Conservation (phyloP, 2,113 vertebrate species). For the Bagarius yarrelli region DNA sequence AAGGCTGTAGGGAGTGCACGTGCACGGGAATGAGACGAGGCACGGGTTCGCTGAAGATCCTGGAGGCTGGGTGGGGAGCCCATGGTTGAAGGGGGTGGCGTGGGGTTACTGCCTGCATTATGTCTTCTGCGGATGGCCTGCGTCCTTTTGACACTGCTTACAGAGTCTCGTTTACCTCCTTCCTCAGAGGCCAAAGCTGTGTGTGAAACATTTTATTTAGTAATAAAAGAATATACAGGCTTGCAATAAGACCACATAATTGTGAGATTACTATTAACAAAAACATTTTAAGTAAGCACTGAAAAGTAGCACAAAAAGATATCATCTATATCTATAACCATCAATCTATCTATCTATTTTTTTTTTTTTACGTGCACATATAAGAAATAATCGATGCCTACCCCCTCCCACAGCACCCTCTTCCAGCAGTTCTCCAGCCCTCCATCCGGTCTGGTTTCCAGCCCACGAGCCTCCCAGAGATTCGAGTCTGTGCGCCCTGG, state of each 20-base stretch:
- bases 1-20: conserved; percentile 83
- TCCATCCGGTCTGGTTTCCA: conserved; percentile 79
- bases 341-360: no score
- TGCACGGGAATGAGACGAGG: conserved; percentile 81
- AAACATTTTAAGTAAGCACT: neutral
- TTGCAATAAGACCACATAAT: neutral
- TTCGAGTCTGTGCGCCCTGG: conserved; percentile 70
- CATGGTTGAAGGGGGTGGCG: conserved; percentile 85
- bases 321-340: no score
- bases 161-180: conserved; percentile 73
- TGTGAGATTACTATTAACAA: neutral
- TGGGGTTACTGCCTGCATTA: conserved; percentile 89
- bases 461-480: conserved; percentile 75
- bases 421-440: conserved; percentile 73
- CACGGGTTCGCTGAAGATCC: conserved; percentile 79
- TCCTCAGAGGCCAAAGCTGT: conserved; percentile 63
- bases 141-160: conserved; percentile 80
- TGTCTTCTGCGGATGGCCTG: conserved; percentile 87
- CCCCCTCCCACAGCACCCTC: conserved; percentile 87
- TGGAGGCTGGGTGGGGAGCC: conserved; percentile 88
- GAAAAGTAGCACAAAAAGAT: neutral
- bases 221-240: neutral
- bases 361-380: no score
- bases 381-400: conserved; percentile 53
- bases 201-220: neutral